Percentiles rank a stretch among this genome's conserved stretches.
These are phyloP conservation scores for Neocrepidodera transversa DNA, from an alignment of 2,888 invertebrate genomes.

Conservation along the genomic window DNA sequence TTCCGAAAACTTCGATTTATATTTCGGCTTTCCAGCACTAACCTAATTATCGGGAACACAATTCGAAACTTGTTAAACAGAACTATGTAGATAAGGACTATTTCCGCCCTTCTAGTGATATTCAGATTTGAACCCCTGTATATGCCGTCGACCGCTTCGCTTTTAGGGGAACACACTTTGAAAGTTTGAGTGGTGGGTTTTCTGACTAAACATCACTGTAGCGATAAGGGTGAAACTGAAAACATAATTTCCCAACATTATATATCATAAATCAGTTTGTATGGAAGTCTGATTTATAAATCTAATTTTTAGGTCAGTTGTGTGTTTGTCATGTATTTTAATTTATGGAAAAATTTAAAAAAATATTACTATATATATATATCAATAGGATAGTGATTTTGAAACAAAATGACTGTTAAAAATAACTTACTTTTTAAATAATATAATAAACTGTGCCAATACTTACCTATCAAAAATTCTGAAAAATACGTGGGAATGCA, in stretches of 20 bases:
- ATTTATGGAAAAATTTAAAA: too few species aligned
- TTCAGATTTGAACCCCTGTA: background rate
- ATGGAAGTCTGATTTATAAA: background rate
- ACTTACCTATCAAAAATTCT: too few species aligned
- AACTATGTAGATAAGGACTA: background rate
- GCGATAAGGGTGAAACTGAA: background rate
- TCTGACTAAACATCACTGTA: background rate
- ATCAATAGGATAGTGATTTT: too few species aligned
- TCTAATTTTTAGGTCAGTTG: background rate
- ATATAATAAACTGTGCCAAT: too few species aligned
- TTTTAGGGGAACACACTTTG: background rate
- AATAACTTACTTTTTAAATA: too few species aligned
- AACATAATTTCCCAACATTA: background rate
- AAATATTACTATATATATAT: too few species aligned
- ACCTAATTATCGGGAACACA: background rate
- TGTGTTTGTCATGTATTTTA: too few species aligned
- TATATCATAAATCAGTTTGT: background rate
- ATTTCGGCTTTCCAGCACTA: background rate
- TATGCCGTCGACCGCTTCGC: background rate
- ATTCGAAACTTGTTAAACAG: background rate
- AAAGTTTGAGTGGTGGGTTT: background rate
- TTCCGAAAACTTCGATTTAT: background rate
- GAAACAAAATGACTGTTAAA: too few species aligned
- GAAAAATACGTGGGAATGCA: too few species aligned
- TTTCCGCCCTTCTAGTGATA: background rate